Evolutionary conservation across 2,888 invertebrate genomes (phyloP).

Genomic region (Caenorhabditis parvicauda): DNA sequence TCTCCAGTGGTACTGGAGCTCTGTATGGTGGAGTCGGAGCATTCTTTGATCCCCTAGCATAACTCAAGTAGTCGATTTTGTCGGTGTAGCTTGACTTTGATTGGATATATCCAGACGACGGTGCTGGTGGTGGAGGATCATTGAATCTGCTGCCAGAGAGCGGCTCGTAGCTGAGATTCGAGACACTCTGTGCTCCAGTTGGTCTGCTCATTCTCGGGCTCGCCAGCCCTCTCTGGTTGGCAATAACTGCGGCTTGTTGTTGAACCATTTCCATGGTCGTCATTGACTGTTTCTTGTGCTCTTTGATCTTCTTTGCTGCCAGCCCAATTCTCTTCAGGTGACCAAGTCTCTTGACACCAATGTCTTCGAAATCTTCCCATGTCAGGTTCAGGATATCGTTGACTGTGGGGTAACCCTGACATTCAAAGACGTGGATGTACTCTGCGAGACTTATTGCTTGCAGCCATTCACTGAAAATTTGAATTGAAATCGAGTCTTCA

Average conservation of each 20-base stretch:
- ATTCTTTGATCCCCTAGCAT: slow-evolving; percentile 12
- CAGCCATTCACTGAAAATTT: slow-evolving; percentile 76
- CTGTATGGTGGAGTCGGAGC: neutral
- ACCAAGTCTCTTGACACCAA: slow-evolving; percentile 73
- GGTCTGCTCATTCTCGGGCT: neutral
- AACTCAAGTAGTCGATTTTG: slow-evolving; percentile 30
- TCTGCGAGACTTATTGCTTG: slow-evolving; percentile 84
- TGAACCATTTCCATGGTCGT: no score
- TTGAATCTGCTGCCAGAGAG: slow-evolving; percentile 12
- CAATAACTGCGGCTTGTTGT: neutral
- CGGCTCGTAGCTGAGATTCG: neutral
- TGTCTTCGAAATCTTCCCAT: slow-evolving; percentile 98
- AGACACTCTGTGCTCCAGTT: neutral
- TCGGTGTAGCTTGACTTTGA: slow-evolving; percentile 3
- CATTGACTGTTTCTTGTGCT: neutral
- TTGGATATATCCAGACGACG: neutral
- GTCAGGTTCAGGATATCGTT: slow-evolving; percentile 87
- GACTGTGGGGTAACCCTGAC: slow-evolving; percentile 89
- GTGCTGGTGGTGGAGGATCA: slow-evolving; percentile 42
- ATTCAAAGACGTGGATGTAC: slow-evolving; percentile 83
- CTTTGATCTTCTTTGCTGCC: slow-evolving; percentile 85
- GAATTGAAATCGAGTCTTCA: neutral
- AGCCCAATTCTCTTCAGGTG: slow-evolving; percentile 97
- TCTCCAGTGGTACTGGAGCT: neutral
- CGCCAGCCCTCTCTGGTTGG: no score